Percentiles rank a stretch among this genome's conserved stretches.
Conservation (phyloP, 2,888 invertebrate species). For the Tinea pellionella region DNA sequence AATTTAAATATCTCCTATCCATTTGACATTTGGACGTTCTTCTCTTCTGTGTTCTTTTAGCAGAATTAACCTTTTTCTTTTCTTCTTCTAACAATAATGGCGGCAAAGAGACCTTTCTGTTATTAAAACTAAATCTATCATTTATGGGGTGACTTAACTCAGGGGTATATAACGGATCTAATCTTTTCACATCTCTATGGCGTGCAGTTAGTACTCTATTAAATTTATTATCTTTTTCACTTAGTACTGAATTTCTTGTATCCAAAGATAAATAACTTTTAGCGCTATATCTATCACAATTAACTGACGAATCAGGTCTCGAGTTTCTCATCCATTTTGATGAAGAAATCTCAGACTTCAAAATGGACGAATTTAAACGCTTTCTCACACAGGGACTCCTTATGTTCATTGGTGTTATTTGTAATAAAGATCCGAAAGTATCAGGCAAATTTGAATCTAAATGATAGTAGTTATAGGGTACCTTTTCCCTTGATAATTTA, state of each 20-base stretch:
- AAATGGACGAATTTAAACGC: slow-evolving; percentile 43
- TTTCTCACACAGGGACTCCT: slow-evolving; percentile 45
- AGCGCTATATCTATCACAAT: slow-evolving; percentile 58
- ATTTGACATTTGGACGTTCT: not conserved
- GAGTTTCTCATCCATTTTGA: slow-evolving; percentile 57
- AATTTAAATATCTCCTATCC: not conserved
- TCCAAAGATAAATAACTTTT: slow-evolving; percentile 59
- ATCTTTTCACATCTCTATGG: slow-evolving; percentile 39
- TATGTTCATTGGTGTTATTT: slow-evolving; percentile 57
- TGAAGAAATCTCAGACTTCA: slow-evolving; percentile 57
- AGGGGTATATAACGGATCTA: slow-evolving; percentile 48
- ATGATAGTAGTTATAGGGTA: slow-evolving; percentile 31
- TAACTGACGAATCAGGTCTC: slow-evolving; percentile 51
- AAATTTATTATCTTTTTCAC: slow-evolving; percentile 42
- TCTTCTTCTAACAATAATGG: slow-evolving; percentile 56
- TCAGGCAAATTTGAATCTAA: slow-evolving; percentile 42
- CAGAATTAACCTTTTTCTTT: slow-evolving; percentile 34
- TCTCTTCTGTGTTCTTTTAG: slow-evolving; percentile 29
- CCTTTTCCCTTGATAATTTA: slow-evolving; percentile 34
- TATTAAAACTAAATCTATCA: slow-evolving; percentile 29
- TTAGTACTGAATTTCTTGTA: slow-evolving; percentile 38
- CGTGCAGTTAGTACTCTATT: slow-evolving; percentile 49
- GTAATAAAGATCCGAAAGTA: slow-evolving; percentile 51
- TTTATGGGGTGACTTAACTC: slow-evolving; percentile 31
- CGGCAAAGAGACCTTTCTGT: slow-evolving; percentile 57